Conservation (phyloP, 1,140 invertebrate genomes). For the Bradynema listronoti region DNA sequence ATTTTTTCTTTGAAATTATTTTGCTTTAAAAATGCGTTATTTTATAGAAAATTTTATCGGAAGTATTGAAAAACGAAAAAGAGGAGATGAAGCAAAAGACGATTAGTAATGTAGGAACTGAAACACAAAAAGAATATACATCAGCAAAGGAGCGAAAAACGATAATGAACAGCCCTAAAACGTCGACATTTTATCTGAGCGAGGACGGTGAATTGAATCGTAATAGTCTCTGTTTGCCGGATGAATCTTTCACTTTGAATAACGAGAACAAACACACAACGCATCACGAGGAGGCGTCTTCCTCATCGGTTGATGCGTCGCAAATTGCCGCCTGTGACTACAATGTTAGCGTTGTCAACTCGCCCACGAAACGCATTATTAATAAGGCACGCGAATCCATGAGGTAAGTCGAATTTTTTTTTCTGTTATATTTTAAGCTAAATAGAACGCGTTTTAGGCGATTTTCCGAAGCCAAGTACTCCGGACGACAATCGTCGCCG, state of each 20-base stretch:
- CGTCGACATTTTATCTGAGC: slow-evolving; percentile 29
- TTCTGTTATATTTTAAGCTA: neutral
- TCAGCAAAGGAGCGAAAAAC: neutral
- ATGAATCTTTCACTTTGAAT: too few relatives aligned
- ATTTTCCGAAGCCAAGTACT: neutral
- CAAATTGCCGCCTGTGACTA: neutral
- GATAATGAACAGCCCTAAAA: neutral
- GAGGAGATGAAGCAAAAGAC: too few relatives aligned
- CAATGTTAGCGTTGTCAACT: slow-evolving; percentile 5
- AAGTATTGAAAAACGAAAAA: neutral
- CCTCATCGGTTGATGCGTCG: too few relatives aligned
- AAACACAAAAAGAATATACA: neutral
- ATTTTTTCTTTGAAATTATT: neutral
- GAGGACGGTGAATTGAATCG: slow-evolving; percentile 23
- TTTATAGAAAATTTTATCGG: neutral
- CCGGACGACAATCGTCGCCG: neutral
- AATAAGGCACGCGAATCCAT: slow-evolving; percentile 24
- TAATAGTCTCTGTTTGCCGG: slow-evolving; percentile 16
- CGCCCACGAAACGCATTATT: slow-evolving; percentile 25
- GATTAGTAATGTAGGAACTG: too few relatives aligned
- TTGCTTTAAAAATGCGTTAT: neutral
- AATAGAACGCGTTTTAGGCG: neutral
- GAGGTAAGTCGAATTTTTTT: too few relatives aligned
- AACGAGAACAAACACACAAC: too few relatives aligned
- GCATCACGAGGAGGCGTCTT: too few relatives aligned